phyloP scores from a whole-genome alignment of 2,113 vertebrate genomes.

The Leucosticte australis region DNA sequence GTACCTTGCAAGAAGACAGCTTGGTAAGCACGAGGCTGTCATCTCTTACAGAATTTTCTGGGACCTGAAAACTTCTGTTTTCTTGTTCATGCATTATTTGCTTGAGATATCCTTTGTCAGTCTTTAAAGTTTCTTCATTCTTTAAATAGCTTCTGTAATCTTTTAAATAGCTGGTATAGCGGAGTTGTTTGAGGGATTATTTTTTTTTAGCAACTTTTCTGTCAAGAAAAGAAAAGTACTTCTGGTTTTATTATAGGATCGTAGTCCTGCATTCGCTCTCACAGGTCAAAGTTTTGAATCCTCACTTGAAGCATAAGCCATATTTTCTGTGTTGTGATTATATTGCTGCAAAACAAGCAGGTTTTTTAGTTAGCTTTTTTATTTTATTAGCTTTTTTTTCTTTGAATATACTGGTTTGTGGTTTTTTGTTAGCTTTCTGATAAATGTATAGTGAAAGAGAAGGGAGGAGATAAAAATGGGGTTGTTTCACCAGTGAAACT shows the following conservation, averaged over 20 bases:
- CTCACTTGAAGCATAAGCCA: neutral
- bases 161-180: neutral
- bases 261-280: neutral
- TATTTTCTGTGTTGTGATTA: neutral
- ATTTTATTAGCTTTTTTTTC: neutral
- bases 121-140: neutral
- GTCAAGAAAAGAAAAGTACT: neutral
- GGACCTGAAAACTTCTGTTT: neutral
- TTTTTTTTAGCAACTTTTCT: neutral
- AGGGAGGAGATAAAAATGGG: neutral
- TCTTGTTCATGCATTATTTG: neutral
- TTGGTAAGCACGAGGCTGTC: neutral
- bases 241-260: neutral
- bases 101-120: neutral
- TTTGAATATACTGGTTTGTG: neutral
- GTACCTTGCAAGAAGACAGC: neutral
- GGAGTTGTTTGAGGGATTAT: neutral
- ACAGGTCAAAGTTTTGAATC: neutral
- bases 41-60: neutral
- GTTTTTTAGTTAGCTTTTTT: neutral
- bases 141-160: neutral
- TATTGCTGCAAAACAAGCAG: neutral
- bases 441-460: neutral
- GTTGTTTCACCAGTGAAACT: neutral
- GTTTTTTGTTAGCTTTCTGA: neutral